A percentile compares a stretch with the other conserved stretches of the same genome.
Conservation (phyloP, 2,888 invertebrate genomes). For the Camptogramma bilineatum region DNA sequence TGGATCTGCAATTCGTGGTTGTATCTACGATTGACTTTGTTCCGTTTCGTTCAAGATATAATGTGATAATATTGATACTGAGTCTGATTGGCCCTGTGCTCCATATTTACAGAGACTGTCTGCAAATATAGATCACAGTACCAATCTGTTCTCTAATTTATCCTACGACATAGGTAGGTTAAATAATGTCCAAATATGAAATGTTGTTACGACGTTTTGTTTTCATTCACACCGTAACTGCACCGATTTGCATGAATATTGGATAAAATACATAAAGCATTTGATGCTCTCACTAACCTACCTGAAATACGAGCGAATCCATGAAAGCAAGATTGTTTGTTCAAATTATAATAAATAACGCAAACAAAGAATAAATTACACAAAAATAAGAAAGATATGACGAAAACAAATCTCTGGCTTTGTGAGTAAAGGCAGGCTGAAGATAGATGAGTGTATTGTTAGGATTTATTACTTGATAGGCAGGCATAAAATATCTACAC, state of each 20-base stretch:
- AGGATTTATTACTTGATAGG: not conserved
- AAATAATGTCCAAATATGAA: not conserved
- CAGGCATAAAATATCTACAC: not conserved
- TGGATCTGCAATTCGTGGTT: not conserved
- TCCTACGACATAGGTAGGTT: not conserved
- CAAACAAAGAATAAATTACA: slow-evolving; percentile 9
- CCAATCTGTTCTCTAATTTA: not conserved
- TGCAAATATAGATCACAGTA: not conserved
- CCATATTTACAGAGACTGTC: not conserved
- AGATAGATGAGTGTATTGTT: slow-evolving; percentile 1
- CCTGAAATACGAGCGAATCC: not conserved
- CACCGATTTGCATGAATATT: too few relatives aligned
- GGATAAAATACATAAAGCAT: not conserved
- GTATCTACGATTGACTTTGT: not conserved
- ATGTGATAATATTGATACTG: not conserved
- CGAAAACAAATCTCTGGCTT: slow-evolving; percentile 3
- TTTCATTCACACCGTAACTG: not conserved
- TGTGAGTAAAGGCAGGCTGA: not conserved
- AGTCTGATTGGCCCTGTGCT: not conserved
- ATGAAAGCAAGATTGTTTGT: not conserved
- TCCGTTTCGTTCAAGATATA: not conserved
- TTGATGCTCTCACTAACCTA: not conserved
- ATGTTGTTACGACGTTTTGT: not conserved
- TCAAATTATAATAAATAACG: slow-evolving; percentile 4
- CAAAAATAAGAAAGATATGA: slow-evolving; percentile 3